Evolutionary conservation across 2,113 vertebrate species (phyloP).

Genomic region (Pollimyrus isidori): DNA sequence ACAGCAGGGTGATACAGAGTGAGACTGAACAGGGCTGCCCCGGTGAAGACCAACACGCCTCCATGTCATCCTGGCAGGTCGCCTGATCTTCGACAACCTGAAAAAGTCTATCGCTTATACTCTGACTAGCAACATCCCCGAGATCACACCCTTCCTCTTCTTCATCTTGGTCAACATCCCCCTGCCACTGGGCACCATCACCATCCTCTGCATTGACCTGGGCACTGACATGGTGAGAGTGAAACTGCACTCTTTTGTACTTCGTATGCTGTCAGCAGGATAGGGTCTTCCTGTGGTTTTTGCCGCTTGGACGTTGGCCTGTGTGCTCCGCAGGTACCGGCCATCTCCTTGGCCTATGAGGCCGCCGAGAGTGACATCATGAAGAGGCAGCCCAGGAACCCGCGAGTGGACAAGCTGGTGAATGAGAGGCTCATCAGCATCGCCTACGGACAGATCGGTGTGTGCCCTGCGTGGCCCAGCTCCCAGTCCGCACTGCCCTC

Average conservation of each 20-base stretch:
- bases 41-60: neutral
- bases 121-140: conserved; percentile 87
- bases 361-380: conserved; percentile 71
- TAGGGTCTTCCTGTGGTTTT: neutral
- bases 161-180: conserved; percentile 90
- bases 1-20: neutral
- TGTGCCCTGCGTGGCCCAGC: neutral
- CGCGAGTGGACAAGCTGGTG: conserved; percentile 61
- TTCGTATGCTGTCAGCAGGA: neutral
- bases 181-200: conserved; percentile 82
- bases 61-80: conserved; percentile 54
- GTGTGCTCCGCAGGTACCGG: conserved; percentile 58
- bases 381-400: conserved; percentile 65
- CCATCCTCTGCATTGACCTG: conserved; percentile 86
- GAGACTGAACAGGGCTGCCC: neutral
- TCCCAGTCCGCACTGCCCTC: neutral
- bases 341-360: conserved; percentile 68
- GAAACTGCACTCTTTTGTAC: neutral
- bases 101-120: conserved; percentile 91
- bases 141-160: conserved; percentile 86
- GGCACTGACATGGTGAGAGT: conserved; percentile 82
- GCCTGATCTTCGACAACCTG: conserved; percentile 86
- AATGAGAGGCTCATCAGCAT: conserved; percentile 68
- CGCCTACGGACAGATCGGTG: conserved; percentile 69
- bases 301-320: neutral